A percentile compares a stretch with the other conserved stretches of the same genome.
phyloP scores from a whole-genome alignment of 2,113 vertebrate species.

The Eleginops maclovinus region DNA sequence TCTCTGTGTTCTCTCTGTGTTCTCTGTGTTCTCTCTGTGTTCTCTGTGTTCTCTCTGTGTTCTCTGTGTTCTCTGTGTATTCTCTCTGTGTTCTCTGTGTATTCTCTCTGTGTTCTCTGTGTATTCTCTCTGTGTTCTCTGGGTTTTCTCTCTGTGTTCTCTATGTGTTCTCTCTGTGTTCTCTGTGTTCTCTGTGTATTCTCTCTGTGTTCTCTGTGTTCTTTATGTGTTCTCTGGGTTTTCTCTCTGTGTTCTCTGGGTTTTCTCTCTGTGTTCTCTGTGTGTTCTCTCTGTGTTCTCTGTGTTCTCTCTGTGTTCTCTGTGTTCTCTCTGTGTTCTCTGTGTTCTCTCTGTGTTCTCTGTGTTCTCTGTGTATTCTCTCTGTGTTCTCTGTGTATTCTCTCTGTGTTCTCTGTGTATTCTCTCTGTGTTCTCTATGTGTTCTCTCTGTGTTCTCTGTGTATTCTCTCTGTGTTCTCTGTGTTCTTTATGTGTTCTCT shows the following conservation, averaged over 20 bases:
- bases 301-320: no score
- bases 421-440: no score
- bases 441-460: not conserved
- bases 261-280: not conserved
- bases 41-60: not conserved
- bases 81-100: not conserved
- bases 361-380: not conserved
- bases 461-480: no score
- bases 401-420: not conserved
- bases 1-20: not conserved
- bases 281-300: not conserved
- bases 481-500: no score
- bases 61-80: not conserved
- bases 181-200: not conserved
- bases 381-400: not conserved
- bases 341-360: not conserved
- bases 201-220: not conserved
- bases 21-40: not conserved
- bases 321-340: not conserved
- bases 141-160: not conserved
- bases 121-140: no score
- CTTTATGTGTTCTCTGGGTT: not conserved
- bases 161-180: not conserved
- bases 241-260: no score
- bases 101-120: not conserved